Evolutionary conservation across 2,888 invertebrate species (phyloP).

Genomic region (Metallyticus violacea): DNA sequence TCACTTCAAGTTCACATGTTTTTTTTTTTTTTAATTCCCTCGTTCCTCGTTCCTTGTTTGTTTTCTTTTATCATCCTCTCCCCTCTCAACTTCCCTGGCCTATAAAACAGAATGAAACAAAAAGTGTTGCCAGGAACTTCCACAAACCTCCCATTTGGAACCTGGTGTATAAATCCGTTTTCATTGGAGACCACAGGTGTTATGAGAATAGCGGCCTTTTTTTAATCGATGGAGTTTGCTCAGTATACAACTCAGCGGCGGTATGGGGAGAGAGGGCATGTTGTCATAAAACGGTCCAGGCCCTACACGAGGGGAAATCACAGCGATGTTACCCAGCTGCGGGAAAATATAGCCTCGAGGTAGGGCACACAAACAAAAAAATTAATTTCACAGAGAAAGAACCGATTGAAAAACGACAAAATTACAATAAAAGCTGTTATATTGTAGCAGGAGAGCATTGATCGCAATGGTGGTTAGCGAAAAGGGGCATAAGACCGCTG

Average conservation of each 20-base stretch:
- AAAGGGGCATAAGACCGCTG: background rate
- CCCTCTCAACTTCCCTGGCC: background rate
- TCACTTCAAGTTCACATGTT: background rate
- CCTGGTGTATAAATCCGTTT: background rate
- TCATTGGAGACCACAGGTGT: background rate
- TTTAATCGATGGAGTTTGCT: background rate
- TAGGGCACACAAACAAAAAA: background rate
- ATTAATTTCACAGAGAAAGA: background rate
- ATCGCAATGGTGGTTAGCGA: background rate
- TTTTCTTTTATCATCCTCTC: background rate
- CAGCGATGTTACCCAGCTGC: background rate
- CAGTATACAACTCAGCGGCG: background rate
- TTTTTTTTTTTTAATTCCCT: background rate
- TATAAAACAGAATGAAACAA: too few relatives aligned
- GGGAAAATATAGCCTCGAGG: background rate
- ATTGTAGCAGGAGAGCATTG: background rate
- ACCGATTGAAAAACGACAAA: background rate
- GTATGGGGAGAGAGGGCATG: background rate
- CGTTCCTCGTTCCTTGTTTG: background rate
- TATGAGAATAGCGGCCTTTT: background rate
- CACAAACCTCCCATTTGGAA: background rate
- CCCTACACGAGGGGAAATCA: background rate
- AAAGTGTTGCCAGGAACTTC: background rate
- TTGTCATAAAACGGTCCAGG: background rate
- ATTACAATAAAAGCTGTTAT: background rate